phyloP scores from a whole-genome alignment of 2,888 invertebrate species.

The Sipha maydis region DNA sequence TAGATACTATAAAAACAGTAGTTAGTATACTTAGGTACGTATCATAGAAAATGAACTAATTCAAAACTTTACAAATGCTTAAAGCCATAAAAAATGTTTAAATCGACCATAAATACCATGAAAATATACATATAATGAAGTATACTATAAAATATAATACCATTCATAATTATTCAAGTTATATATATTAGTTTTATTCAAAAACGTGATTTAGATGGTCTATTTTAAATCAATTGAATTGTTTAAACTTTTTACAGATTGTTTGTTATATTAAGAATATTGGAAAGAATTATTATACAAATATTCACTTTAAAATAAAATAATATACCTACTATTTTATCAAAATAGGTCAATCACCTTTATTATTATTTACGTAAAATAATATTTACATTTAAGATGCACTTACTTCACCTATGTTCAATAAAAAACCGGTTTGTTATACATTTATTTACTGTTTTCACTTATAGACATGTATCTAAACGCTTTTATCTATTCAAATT shows the following conservation, averaged over 20 bases:
- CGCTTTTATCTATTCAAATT: slow-evolving; percentile 12
- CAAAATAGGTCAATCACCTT: slow-evolving; percentile 22
- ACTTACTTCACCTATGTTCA: slow-evolving; percentile 22
- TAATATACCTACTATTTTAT: background rate
- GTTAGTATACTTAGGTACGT: too few relatives aligned
- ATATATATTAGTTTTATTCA: background rate
- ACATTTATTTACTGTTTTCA: slow-evolving; percentile 25
- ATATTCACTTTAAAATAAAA: background rate
- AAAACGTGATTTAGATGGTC: background rate
- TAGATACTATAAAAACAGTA: too few relatives aligned
- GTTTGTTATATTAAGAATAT: background rate
- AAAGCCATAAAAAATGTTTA: too few relatives aligned
- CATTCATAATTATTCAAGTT: background rate
- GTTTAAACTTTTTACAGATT: background rate
- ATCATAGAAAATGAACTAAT: too few relatives aligned
- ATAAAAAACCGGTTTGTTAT: slow-evolving; percentile 44
- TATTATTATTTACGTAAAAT: slow-evolving; percentile 15
- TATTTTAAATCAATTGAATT: background rate
- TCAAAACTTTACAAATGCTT: too few relatives aligned
- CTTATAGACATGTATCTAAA: slow-evolving; percentile 16
- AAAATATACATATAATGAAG: too few relatives aligned
- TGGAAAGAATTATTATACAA: background rate
- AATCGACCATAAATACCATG: too few relatives aligned
- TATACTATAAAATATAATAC: too few relatives aligned
- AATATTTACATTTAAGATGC: slow-evolving; percentile 29